Evolutionary conservation across 2,113 vertebrate genomes (phyloP), one percentile per base, ranked within the genome.

Genomic region (Blennius ocellaris): DNA sequence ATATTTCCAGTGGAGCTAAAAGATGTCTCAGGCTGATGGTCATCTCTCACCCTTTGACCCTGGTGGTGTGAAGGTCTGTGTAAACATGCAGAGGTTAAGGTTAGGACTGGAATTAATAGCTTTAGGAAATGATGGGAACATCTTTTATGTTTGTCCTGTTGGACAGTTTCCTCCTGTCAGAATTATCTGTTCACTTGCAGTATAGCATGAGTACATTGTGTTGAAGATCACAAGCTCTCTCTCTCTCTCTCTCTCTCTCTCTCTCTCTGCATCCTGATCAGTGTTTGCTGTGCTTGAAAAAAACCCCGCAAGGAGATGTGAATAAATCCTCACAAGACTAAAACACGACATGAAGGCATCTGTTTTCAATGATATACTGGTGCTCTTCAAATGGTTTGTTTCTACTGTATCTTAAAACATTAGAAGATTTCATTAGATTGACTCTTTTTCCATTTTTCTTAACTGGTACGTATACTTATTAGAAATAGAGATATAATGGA

Each of bases 131-230:
- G 50, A 68, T 74, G 56, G 69, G 48, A 15, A 2, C 0, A 0
- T 58, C 10, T 5, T 73, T 73, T 54, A 65, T 55, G 72, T 79
- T 63, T 80, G 74, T 84, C 47, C 76, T 38, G 30, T 7, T 49
- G 16, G 14, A 55, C 14, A 17, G 16, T 38, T 67, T 73, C 8
- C 59, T 78, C 21, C 21, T 30, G 44, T 64, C 44, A 47, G 56
- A 57, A 21, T 30, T 30, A 41, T 43, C 9, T 57, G 59, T 57
- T 57, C 39, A 39, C 61, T 37, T 1, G 30, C 30, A 60, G 21
- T 36, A 39, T 38, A 52, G 15, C 44, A 60, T 2, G 2, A 39
- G 11, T 50, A 14, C 11, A 21, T 58, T 52, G n/a, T 60, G 59
- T 52, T 39, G 3, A 39, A 2, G 47, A 54, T 30, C 43, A 5